Conservation (phyloP, 1,140 invertebrate genomes). For the Drosophila nebulosa region DNA sequence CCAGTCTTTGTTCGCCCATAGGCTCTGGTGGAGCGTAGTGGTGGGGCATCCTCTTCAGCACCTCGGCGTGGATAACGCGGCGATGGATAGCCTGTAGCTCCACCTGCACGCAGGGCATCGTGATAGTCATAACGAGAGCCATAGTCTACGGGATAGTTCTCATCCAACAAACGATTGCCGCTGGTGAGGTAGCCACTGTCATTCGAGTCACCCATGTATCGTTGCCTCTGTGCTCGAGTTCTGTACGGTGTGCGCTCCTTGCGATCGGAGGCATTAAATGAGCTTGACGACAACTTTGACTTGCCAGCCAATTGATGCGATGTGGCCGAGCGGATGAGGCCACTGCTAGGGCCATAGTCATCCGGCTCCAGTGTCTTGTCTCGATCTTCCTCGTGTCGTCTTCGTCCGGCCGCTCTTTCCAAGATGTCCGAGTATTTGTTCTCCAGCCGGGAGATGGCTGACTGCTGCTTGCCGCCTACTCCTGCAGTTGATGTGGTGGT, state of each 20-base stretch:
- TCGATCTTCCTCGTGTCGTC: slow-evolving; percentile 82
- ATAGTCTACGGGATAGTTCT: slow-evolving; percentile 72
- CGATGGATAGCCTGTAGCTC: slow-evolving; percentile 60
- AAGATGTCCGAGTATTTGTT: slow-evolving; percentile 88
- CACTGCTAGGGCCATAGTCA: slow-evolving; percentile 68
- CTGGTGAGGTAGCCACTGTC: slow-evolving; percentile 66
- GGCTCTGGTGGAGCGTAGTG: slow-evolving; percentile 27
- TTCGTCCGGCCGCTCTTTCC: slow-evolving; percentile 84
- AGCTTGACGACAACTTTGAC: slow-evolving; percentile 82
- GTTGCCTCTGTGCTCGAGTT: slow-evolving; percentile 49
- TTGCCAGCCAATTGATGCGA: slow-evolving; percentile 82
- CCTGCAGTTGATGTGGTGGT: slow-evolving; percentile 28
- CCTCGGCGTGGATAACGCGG: slow-evolving; percentile 45
- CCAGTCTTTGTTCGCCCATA: slow-evolving; percentile 61
- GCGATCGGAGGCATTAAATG: slow-evolving; percentile 67
- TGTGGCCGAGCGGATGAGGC: slow-evolving; percentile 84
- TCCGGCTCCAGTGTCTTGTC: slow-evolving; percentile 87
- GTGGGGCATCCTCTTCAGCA: slow-evolving; percentile 22
- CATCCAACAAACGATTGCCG: slow-evolving; percentile 56
- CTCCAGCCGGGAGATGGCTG: slow-evolving; percentile 85
- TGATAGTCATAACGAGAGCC: slow-evolving; percentile 61
- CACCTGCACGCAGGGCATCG: slow-evolving; percentile 59
- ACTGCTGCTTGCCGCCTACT: slow-evolving; percentile 44
- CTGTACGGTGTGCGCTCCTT: slow-evolving; percentile 78
- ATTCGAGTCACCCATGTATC: slow-evolving; percentile 63